Evolutionary conservation across 2,888 invertebrate species (phyloP).

Genomic region (Nomada goodeniana): DNA sequence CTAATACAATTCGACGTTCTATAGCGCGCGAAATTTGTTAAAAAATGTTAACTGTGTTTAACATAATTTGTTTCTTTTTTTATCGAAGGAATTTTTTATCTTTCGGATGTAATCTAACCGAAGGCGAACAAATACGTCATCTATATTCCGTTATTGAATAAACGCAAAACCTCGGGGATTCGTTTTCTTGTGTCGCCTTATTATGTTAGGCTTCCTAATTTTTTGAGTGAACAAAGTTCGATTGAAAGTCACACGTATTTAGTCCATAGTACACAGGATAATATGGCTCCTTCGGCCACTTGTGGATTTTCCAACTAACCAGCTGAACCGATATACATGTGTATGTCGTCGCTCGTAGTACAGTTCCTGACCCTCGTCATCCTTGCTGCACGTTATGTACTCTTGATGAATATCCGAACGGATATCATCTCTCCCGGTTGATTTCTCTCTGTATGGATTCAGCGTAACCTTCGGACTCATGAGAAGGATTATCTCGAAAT

Average conservation of each 20-base stretch:
- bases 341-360: neutral
- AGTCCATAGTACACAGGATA: neutral
- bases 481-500: neutral
- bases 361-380: conserved; percentile 22
- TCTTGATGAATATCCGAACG: neutral
- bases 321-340: conserved; percentile 37
- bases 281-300: conserved; percentile 67
- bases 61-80: neutral
- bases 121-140: neutral
- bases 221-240: neutral
- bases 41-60: neutral
- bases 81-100: neutral
- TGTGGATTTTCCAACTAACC: conserved; percentile 71
- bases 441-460: neutral
- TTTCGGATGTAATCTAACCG: neutral
- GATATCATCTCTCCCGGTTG: neutral
- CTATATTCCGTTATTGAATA: neutral
- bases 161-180: neutral
- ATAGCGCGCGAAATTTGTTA: neutral
- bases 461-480: neutral
- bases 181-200: neutral
- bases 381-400: conserved; percentile 12
- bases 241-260: neutral
- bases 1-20: neutral
- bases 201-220: neutral